Base-by-base conservation (phyloP, 2,888 invertebrate genomes). In the Limenitis camilla region DNA sequence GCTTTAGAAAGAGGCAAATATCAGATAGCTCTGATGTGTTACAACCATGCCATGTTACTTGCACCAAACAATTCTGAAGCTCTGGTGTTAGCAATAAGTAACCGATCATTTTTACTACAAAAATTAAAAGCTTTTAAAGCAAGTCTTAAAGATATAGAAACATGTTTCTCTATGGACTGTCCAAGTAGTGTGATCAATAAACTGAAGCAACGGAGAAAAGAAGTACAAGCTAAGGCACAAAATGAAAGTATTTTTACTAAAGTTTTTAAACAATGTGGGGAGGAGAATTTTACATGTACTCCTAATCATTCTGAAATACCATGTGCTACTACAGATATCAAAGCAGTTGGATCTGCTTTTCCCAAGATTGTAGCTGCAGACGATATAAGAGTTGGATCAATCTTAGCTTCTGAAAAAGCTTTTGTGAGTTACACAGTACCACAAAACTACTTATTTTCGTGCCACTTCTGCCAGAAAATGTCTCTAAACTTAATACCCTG, bases 401-500 rank as follows among this genome's bases (percentile, higher is more conserved):
- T 70, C 1, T 8, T 72, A 8, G 61, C 63, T 6, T 27, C 60
- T 6, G 72, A 71, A 40, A 42, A 49, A 9, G 62, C 68, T 2
- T 70, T 60, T 58, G 60, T 62, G 10, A 58, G 53, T 36, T 39
- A 28, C 9, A 52, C 58, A 39, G 40, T 56, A 4, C 5, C 9
- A 0, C 9, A 27, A 0, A 60, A 61, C 47, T 5, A 8, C 0
- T 27, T 28, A 5, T 28, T 49, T 27, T 50, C 62, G 0, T 72
- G 72, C 43, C 63, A 68, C 49, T 59, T 63, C 41, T 71, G 70
- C 32, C 60, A 64, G n/a, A 64, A 56, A 41, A 40, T 59, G n/a
- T 11, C 44, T 29, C 45, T 62, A 6, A 66, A 66, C 44, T 53
- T 71, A 35, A 59, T 63, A 10, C 69, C 70, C 0, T 71, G 70